Evolutionary conservation across 2,797 vertebrate species (phyloP).

Genomic region (Delichon dasypus): DNA sequence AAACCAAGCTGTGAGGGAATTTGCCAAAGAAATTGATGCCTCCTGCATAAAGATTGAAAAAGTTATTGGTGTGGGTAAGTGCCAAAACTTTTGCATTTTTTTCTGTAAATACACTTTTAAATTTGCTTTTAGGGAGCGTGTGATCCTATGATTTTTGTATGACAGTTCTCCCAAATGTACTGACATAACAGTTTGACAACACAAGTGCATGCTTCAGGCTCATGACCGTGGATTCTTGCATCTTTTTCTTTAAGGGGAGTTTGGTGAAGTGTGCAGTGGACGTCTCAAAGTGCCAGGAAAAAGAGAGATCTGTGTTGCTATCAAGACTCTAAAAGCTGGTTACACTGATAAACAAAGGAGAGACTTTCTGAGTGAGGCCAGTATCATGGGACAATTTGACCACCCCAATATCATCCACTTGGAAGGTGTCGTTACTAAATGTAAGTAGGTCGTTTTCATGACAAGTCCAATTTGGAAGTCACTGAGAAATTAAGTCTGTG

Average conservation of each 20-base stretch:
- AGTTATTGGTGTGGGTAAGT: conserved; percentile 96
- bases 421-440: conserved; percentile 98
- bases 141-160: background rate
- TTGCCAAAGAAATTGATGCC: conserved; percentile 98
- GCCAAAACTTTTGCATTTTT: conserved; percentile 27
- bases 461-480: conserved; percentile 54
- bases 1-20: conserved; percentile 96
- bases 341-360: conserved; percentile 96
- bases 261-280: conserved; percentile 96
- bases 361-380: conserved; percentile 96
- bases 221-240: background rate
- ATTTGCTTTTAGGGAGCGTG: background rate
- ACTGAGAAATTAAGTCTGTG: conserved; percentile 68
- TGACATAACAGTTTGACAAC: background rate
- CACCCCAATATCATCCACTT: conserved; percentile 98
- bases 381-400: conserved; percentile 99
- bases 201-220: background rate
- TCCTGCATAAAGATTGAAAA: conserved; percentile 99
- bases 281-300: conserved; percentile 96
- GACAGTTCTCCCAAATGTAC: background rate
- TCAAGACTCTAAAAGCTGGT: conserved; percentile 96
- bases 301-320: conserved; percentile 96
- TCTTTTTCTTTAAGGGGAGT: conserved; percentile 83
- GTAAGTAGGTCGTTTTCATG: conserved; percentile 78
- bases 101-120: background rate